Evolutionary conservation across 2,888 invertebrate genomes (phyloP).

Genomic region (Entomobrya proxima): DNA sequence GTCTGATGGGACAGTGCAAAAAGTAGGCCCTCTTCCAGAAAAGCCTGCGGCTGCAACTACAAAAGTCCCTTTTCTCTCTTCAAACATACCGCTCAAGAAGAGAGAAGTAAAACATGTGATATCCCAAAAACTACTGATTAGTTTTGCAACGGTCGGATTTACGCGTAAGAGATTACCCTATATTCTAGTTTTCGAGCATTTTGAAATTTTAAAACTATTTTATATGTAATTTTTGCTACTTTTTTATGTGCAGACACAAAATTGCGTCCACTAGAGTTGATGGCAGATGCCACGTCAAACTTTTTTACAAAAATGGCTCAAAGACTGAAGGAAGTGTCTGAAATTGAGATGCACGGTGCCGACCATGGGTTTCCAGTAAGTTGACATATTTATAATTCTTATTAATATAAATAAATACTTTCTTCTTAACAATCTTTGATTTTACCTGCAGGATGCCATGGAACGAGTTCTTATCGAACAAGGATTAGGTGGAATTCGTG

Average conservation of each 20-base stretch:
- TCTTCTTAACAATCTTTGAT: background rate
- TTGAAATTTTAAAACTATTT: background rate
- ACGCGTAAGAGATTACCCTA: slow-evolving; percentile 68
- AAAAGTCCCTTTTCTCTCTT: slow-evolving; percentile 28
- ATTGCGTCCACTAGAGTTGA: slow-evolving; percentile 62
- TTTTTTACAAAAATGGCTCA: slow-evolving; percentile 58
- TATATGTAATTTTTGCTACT: background rate
- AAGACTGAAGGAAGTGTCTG: slow-evolving; percentile 65
- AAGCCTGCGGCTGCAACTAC: background rate
- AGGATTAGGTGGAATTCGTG: slow-evolving; percentile 81
- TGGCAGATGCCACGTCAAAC: slow-evolving; percentile 58
- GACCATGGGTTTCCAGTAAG: slow-evolving; percentile 79
- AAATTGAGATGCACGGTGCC: slow-evolving; percentile 65
- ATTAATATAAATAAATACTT: background rate
- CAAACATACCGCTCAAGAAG: slow-evolving; percentile 47
- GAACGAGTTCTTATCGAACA: slow-evolving; percentile 82
- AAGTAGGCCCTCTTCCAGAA: slow-evolving; percentile 54
- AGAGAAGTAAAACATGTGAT: slow-evolving; percentile 63
- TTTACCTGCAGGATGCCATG: slow-evolving; percentile 80
- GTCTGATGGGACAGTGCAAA: slow-evolving; percentile 57
- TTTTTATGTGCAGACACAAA: slow-evolving; percentile 59
- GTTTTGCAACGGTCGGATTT: slow-evolving; percentile 70
- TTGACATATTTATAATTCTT: too few relatives aligned
- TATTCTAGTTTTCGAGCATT: background rate
- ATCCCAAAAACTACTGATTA: slow-evolving; percentile 62